Base-by-base conservation (phyloP, 2,888 invertebrate genomes). In the Xylota segnis region DNA sequence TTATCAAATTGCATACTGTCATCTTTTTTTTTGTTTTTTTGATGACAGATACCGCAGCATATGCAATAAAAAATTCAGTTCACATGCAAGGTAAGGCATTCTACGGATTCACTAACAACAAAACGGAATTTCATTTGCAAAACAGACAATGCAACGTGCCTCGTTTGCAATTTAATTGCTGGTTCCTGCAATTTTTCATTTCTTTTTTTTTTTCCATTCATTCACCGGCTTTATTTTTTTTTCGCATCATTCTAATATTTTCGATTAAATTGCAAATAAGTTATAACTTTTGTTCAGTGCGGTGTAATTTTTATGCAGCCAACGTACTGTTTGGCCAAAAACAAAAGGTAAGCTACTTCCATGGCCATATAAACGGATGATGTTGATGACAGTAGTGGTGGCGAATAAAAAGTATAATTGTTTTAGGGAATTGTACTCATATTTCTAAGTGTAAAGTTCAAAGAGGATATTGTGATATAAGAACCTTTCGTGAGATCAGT, bases 161-260 rank as follows among this genome's bases (percentile, higher is more conserved):
- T 47, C 76, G 76, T 82, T 86, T 86, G 82, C 82, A 77, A 72
- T 86, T 77, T 72, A 77, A 86, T 82, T 82, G 86, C 61, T 82
- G 71, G 86, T 86, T 86, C 86, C 77, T 82, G 76, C 75, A 86
- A 66, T 84, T 74, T 71, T 43, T 81, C 40, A 59, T 82, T 58
- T 75, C 14, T 65, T 71, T 56, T 40, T 12, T 65, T 71, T 56
- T 40, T 12, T 7, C 14, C 43, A 14, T 5, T 66, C 65, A 40
- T 12, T 29, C 32, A 32, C 12, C 1, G 12, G 14, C 14, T 27
- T 70, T 14, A 47, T 52, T 4, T 37, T 47, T 32, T 58, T 34
- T 14, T 66, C 56, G 63, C 54, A 32, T 16, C 63, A 56, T 71
- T 77, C 82, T 76, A 83, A 83, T 83, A 83, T 70, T 63, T 68